A percentile compares a stretch with the other conserved stretches of the same genome.
phyloP scores from a whole-genome alignment of 2,797 vertebrate genomes.

The Danio albolineatus region DNA sequence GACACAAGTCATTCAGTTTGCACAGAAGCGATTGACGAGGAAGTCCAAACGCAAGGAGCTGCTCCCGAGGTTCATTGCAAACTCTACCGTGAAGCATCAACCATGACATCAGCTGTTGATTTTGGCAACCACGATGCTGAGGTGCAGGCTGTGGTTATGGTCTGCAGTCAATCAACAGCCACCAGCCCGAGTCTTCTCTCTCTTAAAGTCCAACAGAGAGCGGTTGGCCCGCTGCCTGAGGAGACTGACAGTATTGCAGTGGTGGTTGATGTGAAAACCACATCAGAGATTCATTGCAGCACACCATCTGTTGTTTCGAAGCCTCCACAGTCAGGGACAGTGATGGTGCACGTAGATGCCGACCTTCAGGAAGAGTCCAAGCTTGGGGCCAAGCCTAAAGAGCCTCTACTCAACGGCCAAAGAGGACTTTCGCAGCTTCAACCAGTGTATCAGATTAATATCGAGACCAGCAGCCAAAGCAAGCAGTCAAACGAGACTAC shows the following conservation, averaged over 20 bases:
- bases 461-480: slow-evolving; percentile 68
- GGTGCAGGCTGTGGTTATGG: slow-evolving; percentile 89
- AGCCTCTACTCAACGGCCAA: slow-evolving; percentile 69
- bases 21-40: slow-evolving; percentile 37
- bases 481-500: slow-evolving; percentile 46
- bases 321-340: slow-evolving; percentile 58
- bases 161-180: slow-evolving; percentile 85
- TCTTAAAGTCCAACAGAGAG: slow-evolving; percentile 61
- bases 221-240: slow-evolving; percentile 61
- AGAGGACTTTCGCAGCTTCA: slow-evolving; percentile 53
- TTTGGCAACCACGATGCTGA: slow-evolving; percentile 81
- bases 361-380: slow-evolving; percentile 62
- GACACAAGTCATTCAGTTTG: slow-evolving; percentile 35
- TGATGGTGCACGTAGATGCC: slow-evolving; percentile 53
- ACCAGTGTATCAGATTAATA: slow-evolving; percentile 79
- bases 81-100: slow-evolving; percentile 86
- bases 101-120: slow-evolving; percentile 85
- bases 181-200: slow-evolving; percentile 92
- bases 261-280: slow-evolving; percentile 70
- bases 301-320: slow-evolving; percentile 52
- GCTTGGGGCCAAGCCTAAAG: slow-evolving; percentile 70
- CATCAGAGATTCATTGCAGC: slow-evolving; percentile 56
- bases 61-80: slow-evolving; percentile 62
- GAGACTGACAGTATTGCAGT: slow-evolving; percentile 80
- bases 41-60: slow-evolving; percentile 40